These are phyloP conservation scores for Leptodactylus fallax DNA, from an alignment of 2,797 vertebrate genomes.

Conservation along the genomic window DNA sequence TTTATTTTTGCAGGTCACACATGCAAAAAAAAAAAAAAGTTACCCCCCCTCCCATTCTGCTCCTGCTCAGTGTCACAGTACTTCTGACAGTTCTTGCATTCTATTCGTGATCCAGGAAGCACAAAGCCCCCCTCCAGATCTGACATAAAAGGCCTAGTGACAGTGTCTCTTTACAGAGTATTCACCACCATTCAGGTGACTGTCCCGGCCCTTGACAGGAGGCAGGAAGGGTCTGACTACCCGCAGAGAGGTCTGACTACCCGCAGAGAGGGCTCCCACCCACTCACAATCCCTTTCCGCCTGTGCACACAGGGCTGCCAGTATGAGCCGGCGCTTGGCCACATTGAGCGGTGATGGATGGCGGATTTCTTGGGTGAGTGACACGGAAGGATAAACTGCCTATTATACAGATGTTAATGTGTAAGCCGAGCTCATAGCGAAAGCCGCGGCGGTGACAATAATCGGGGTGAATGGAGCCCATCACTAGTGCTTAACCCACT, in stretches of 20 bases:
- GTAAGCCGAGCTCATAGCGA: slow-evolving; percentile 35
- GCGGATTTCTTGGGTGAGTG: slow-evolving; percentile 56
- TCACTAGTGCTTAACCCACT: slow-evolving; percentile 22
- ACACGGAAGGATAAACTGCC: slow-evolving; percentile 48
- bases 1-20: neutral
- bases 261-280: slow-evolving; percentile 37
- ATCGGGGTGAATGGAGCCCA: slow-evolving; percentile 33
- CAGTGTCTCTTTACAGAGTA: neutral
- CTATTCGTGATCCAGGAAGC: neutral
- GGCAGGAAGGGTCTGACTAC: neutral
- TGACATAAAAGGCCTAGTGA: neutral
- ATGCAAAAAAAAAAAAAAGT: too few relatives aligned
- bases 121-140: neutral
- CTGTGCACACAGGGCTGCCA: slow-evolving; percentile 38
- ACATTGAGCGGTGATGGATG: slow-evolving; percentile 58
- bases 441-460: slow-evolving; percentile 22
- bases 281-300: slow-evolving; percentile 40
- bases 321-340: neutral
- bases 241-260: neutral
- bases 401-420: slow-evolving; percentile 57
- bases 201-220: neutral
- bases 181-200: neutral
- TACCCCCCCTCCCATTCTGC: neutral
- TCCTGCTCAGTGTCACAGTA: neutral
- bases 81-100: neutral